Evolutionary conservation across 2,113 vertebrate genomes (phyloP).

Genomic region (Casuarius casuarius): DNA sequence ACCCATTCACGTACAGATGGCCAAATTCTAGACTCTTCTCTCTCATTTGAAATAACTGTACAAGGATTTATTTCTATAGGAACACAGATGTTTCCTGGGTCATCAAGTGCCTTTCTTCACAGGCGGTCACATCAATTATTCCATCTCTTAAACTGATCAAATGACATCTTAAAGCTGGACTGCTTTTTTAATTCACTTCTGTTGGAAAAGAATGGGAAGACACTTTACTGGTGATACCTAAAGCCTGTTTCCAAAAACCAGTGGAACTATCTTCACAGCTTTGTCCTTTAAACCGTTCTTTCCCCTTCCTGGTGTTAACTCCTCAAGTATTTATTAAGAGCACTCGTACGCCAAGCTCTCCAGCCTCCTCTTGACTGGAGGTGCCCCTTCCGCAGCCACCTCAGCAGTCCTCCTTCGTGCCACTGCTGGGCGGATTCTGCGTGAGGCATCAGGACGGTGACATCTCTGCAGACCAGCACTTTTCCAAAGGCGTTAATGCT

Average conservation of each 20-base stretch:
- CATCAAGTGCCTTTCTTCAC: not conserved
- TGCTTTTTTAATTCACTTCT: not conserved
- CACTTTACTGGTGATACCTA: not conserved
- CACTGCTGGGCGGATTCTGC: not conserved
- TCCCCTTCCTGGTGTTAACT: slow-evolving; percentile 36
- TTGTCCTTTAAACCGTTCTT: not conserved
- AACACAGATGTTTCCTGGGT: accelerated
- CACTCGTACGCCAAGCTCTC: not conserved
- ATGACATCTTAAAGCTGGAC: not conserved
- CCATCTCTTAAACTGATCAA: not conserved
- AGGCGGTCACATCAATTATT: not conserved
- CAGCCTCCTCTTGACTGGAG: not conserved
- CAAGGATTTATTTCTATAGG: not conserved
- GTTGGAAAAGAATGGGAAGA: not conserved
- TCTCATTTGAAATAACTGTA: not conserved
- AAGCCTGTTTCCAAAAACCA: not conserved
- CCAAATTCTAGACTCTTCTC: not conserved
- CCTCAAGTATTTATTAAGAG: slow-evolving; percentile 33
- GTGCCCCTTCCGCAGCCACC: not conserved
- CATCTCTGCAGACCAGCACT: accelerated
- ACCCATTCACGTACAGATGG: not conserved
- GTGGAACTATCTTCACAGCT: not conserved
- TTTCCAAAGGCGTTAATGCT: accelerated
- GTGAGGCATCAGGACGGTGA: accelerated
- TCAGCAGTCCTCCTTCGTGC: not conserved